Evolutionary conservation across 1,140 invertebrate genomes (phyloP).

Genomic region (Daktulosphaira vitifoliae): DNA sequence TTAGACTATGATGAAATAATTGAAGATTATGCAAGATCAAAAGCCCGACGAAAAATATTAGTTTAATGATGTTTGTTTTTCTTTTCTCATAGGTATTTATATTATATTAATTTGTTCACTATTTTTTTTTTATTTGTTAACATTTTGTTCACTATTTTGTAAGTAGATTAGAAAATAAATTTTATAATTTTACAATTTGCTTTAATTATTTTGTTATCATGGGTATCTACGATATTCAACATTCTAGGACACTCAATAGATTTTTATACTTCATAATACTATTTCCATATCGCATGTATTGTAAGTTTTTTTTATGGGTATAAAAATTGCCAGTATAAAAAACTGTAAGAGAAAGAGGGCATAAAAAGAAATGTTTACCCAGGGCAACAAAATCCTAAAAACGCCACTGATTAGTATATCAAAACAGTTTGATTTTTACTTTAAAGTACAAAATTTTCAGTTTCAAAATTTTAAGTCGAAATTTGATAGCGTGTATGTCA

Average conservation of each 20-base stretch:
- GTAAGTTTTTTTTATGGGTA: neutral
- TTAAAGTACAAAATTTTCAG: too few species aligned
- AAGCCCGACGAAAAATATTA: neutral
- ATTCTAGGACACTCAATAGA: too few species aligned
- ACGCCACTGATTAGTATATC: conserved; percentile 10
- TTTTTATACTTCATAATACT: too few species aligned
- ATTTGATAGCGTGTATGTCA: too few species aligned
- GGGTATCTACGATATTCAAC: too few species aligned
- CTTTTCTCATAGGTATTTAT: too few species aligned
- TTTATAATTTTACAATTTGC: neutral
- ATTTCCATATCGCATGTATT: neutral
- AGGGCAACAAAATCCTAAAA: neutral
- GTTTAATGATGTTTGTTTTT: neutral
- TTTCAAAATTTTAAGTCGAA: too few species aligned
- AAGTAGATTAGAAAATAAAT: neutral
- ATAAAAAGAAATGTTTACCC: neutral
- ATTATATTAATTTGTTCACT: too few species aligned
- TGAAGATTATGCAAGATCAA: conserved; percentile 3
- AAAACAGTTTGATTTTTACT: too few species aligned
- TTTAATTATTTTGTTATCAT: conserved; percentile 1
- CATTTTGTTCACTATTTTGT: neutral
- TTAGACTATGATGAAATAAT: neutral
- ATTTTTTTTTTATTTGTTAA: too few species aligned
- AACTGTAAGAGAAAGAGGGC: neutral
- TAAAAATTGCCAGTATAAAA: neutral